phyloP scores from a whole-genome alignment of 2,888 invertebrate species.

The Ectropis crepuscularia region DNA sequence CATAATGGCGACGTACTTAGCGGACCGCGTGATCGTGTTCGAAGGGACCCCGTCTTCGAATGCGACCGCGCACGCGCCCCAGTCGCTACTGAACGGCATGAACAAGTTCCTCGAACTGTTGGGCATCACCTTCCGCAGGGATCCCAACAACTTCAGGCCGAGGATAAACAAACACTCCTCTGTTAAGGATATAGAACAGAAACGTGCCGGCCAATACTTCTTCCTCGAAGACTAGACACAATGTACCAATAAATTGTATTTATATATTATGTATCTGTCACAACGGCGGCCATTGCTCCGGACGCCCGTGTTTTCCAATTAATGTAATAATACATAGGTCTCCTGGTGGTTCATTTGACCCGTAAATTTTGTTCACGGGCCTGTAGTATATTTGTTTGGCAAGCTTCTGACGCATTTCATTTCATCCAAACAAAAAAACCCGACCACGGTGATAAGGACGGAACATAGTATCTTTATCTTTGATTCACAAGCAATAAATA shows the following conservation, averaged over 20 bases:
- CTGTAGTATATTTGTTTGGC: too few species aligned
- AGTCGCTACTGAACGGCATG: constrained; percentile 98
- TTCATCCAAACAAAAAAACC: too few species aligned
- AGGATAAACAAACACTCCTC: constrained; percentile 98
- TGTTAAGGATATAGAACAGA: constrained; percentile 99
- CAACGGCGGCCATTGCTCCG: constrained; percentile 56
- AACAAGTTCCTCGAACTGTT: constrained; percentile 97
- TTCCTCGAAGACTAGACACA: constrained; percentile 95
- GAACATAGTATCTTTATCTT: too few species aligned
- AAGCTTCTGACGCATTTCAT: too few species aligned
- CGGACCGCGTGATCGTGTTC: constrained; percentile 99
- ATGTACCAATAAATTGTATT: constrained; percentile 54
- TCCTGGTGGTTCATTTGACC: too few species aligned
- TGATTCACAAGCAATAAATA: too few species aligned
- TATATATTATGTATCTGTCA: constrained; percentile 70
- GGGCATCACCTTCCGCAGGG: constrained; percentile 98
- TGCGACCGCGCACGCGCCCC: constrained; percentile 96
- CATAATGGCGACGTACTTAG: constrained; percentile 99
- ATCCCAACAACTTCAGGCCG: constrained; percentile 99
- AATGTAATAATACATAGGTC: constrained; percentile 81
- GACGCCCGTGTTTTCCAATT: constrained; percentile 74
- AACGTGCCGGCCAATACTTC: constrained; percentile 98
- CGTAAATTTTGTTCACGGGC: too few species aligned
- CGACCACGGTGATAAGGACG: too few species aligned
- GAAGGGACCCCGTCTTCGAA: constrained; percentile 96